Base-by-base conservation (phyloP, 2,888 invertebrate species). In the Netelia virgata region DNA sequence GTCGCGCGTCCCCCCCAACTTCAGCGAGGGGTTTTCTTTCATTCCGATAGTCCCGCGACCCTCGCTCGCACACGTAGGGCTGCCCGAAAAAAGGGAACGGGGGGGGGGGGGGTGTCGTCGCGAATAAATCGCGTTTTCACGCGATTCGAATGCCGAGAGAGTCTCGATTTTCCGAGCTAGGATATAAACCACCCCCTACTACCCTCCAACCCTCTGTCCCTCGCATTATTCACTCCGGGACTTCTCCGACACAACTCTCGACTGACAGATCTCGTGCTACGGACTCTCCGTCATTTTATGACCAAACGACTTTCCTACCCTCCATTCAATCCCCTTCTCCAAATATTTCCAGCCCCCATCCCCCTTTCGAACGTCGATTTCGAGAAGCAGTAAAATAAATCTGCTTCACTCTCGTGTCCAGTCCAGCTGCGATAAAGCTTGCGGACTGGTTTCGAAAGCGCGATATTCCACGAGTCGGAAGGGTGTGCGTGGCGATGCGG, bases 91-190 rank as follows among this genome's bases (percentile, higher is more conserved):
- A 3, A 47, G 14, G 1, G 14, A 47, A 47, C 3, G 47, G 47
- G 10, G 20, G 14, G 1, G 14, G 14, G 14, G 14, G 47, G 47
- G 10, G 20, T 23, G 36, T 50, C 64, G 69, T 73, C 74, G 59
- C 80, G 85, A 85, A 90, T 88, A 90, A 90, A 90, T 89, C 87
- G 89, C 73, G 84, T 87, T 88, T 86, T 87, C 86, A 89, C 89
- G 89, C 89, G 88, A 84, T 89, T 87, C 88, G 90, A 90, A 90
- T 90, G 85, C 86, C 59, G 23, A 74, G 73, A 73, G 59, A 68
- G 70, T 70, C 61, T 59, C 57, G 41, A 36, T 59, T 47, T 43
- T 72, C 43, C 61, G 41, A 55, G 23, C 20, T 18, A 57, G 8
- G 16, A 18, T 57, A 50, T 50, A n/a, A 14, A 57, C 18, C 10